These are phyloP conservation scores for Cyclina sinensis DNA, from an alignment of 1,140 invertebrate species.

Conservation along the genomic window DNA sequence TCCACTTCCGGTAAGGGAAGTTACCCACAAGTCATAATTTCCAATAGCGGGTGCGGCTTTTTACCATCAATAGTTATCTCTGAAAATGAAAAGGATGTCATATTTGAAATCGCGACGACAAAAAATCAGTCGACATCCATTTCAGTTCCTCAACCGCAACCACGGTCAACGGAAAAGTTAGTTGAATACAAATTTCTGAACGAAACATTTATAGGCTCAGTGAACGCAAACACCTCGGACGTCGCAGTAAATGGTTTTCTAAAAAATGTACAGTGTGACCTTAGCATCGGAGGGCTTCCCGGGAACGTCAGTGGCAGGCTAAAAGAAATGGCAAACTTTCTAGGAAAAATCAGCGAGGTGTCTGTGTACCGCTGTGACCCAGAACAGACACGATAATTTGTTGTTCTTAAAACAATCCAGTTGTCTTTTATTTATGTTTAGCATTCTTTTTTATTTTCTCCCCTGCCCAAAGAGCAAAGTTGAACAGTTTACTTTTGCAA, in stretches of 20 bases:
- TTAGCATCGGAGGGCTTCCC: background rate
- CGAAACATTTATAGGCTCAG: background rate
- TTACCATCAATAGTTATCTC: constrained; percentile 68
- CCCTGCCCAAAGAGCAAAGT: too few relatives aligned
- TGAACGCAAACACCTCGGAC: background rate
- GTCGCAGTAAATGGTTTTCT: background rate
- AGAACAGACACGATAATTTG: background rate
- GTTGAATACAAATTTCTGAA: constrained; percentile 12
- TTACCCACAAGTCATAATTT: constrained; percentile 64
- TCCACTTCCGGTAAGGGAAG: constrained; percentile 50
- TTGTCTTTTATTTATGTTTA: too few relatives aligned
- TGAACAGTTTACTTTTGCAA: too few relatives aligned
- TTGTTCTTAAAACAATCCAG: too few relatives aligned
- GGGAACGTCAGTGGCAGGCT: background rate
- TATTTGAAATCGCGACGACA: constrained; percentile 63
- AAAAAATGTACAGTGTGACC: constrained; percentile 7
- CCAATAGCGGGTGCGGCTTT: constrained; percentile 73
- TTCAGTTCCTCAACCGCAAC: background rate
- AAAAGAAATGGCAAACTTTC: background rate
- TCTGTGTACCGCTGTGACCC: constrained; percentile 37
- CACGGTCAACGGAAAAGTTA: background rate
- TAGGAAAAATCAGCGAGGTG: constrained; percentile 27
- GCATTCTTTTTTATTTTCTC: too few relatives aligned
- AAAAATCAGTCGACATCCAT: constrained; percentile 1
- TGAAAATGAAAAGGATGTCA: constrained; percentile 83